Percentiles rank a stretch among this genome's conserved stretches.
Conservation (phyloP, 1,140 invertebrate species). For the Orchesella cincta region DNA sequence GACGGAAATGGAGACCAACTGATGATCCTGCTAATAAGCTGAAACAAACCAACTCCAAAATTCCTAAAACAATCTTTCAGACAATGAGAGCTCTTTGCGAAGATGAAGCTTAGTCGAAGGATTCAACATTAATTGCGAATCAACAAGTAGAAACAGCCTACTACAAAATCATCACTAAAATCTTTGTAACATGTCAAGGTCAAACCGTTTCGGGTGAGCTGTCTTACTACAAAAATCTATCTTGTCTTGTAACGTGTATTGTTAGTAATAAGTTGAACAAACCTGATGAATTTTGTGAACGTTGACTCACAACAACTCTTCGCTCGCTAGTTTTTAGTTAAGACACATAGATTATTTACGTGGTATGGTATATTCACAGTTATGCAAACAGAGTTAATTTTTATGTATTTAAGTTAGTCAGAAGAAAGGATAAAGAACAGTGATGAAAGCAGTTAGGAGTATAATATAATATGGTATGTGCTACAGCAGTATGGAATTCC, state of each 20-base stretch:
- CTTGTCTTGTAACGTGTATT: neutral
- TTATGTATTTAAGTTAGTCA: neutral
- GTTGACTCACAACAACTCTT: neutral
- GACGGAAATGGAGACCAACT: slow-evolving; percentile 33
- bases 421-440: neutral
- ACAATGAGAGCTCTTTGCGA: slow-evolving; percentile 15
- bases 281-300: neutral
- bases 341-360: neutral
- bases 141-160: neutral
- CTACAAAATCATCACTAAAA: neutral
- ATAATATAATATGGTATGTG: too few relatives aligned
- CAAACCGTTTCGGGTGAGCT: slow-evolving; percentile 13
- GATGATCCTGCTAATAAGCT: slow-evolving; percentile 14
- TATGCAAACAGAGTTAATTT: too few relatives aligned
- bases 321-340: neutral
- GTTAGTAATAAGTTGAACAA: neutral
- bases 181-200: neutral
- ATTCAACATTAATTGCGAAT: neutral
- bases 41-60: neutral
- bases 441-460: neutral
- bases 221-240: neutral
- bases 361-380: neutral
- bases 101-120: neutral
- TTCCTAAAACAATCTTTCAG: neutral
- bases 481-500: neutral